Percentiles rank a stretch among this genome's conserved stretches.
Conservation (phyloP, 2,113 vertebrate species). For the Xyrauchen texanus region DNA sequence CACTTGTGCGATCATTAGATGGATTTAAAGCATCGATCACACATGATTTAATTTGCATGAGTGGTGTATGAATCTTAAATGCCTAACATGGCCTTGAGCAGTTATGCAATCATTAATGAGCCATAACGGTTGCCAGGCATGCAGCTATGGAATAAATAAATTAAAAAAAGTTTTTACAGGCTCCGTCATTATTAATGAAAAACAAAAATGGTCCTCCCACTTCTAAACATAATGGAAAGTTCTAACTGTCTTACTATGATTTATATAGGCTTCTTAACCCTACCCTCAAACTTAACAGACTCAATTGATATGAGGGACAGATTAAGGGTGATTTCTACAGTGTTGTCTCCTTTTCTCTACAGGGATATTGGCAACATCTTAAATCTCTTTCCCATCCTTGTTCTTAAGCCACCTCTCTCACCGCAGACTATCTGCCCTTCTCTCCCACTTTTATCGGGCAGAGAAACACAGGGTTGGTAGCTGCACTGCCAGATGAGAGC, state of each 20-base stretch:
- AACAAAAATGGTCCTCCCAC: constrained; percentile 50
- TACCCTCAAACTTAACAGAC: neutral
- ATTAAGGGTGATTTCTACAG: constrained; percentile 33
- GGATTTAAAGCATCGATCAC: constrained; percentile 61
- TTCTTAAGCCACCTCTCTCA: neutral
- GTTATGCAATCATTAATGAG: constrained; percentile 58
- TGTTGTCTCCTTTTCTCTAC: neutral
- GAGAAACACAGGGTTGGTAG: constrained; percentile 36
- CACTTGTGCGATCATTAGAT: constrained; percentile 52
- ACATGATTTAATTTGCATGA: constrained; percentile 69
- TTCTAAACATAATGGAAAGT: constrained; percentile 60
- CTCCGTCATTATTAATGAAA: constrained; percentile 61
- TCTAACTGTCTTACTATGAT: constrained; percentile 53
- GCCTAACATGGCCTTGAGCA: constrained; percentile 22
- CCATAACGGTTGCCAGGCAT: constrained; percentile 35
- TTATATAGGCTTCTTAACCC: constrained; percentile 18
- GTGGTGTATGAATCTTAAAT: constrained; percentile 59
- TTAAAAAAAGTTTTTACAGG: constrained; percentile 48
- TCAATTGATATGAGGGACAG: neutral
- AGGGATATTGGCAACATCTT: neutral
- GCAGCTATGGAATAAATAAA: constrained; percentile 44
- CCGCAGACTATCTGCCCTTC: constrained; percentile 6
- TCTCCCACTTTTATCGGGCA: constrained; percentile 40
- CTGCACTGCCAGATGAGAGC: constrained; percentile 47
- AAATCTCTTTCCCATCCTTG: constrained; percentile 19